Percentiles rank a stretch among this genome's conserved stretches.
phyloP scores from a whole-genome alignment of 2,888 invertebrate genomes.

The Tholera decimalis region DNA sequence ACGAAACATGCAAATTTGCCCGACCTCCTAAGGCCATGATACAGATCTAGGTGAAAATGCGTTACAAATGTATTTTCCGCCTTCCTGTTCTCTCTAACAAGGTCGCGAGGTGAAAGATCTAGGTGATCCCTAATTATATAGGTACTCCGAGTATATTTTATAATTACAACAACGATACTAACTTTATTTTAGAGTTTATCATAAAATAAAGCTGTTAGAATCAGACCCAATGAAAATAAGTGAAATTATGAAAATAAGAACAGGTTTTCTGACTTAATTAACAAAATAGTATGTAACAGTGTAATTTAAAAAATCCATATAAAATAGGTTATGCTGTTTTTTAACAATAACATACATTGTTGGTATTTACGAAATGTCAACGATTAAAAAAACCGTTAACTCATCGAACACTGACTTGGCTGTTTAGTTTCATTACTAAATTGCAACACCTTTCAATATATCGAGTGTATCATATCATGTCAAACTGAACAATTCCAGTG shows the following conservation, averaged over 20 bases:
- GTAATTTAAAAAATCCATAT: neutral
- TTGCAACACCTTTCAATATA: conserved; percentile 52
- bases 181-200: conserved; percentile 49
- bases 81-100: conserved; percentile 74
- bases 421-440: conserved; percentile 65
- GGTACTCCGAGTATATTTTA: too few relatives aligned
- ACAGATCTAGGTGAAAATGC: conserved; percentile 78
- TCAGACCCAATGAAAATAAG: conserved; percentile 12
- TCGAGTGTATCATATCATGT: conserved; percentile 54
- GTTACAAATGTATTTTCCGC: conserved; percentile 75
- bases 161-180: conserved; percentile 40
- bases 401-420: conserved; percentile 61
- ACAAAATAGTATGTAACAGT: neutral
- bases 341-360: neutral
- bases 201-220: conserved; percentile 5
- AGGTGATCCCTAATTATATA: conserved; percentile 54
- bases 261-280: neutral
- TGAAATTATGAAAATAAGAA: neutral
- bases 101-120: conserved; percentile 74
- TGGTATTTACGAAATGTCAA: conserved; percentile 21
- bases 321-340: neutral
- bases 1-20: conserved; percentile 87
- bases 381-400: conserved; percentile 45
- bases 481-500: conserved; percentile 34
- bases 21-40: conserved; percentile 78